These are phyloP conservation scores for Rhopalosiphum nymphaeae DNA, from an alignment of 2,888 invertebrate genomes.

Conservation along the genomic window DNA sequence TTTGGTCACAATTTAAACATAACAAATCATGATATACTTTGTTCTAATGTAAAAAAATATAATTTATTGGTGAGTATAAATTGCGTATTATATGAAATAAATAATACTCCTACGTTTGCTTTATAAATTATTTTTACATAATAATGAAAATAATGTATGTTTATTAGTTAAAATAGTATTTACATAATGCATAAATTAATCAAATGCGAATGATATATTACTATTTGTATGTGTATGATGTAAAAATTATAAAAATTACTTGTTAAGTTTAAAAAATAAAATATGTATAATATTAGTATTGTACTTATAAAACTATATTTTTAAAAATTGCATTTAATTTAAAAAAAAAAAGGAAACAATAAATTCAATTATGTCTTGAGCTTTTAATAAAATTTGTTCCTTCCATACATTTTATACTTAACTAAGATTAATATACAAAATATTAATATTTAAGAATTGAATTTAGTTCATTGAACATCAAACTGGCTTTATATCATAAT, in stretches of 20 bases:
- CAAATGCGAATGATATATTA: not conserved
- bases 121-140: not conserved
- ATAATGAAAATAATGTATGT: not conserved
- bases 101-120: not conserved
- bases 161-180: not conserved
- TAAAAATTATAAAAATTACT: not conserved
- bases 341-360: not conserved
- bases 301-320: not conserved
- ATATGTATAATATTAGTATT: not conserved
- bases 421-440: slow-evolving; percentile 31
- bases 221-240: not conserved
- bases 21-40: not conserved
- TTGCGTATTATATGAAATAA: not conserved
- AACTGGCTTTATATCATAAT: not conserved
- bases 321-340: not conserved
- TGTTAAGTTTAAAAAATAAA: not conserved
- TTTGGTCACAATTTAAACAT: not conserved
- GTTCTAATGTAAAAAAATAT: not conserved
- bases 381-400: not conserved
- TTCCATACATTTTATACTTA: not conserved
- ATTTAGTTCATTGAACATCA: slow-evolving; percentile 7
- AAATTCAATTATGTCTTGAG: not conserved
- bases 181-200: not conserved
- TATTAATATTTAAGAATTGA: slow-evolving; percentile 31
- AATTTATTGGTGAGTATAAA: not conserved